Evolutionary conservation across 2,113 vertebrate genomes (phyloP).

Genomic region (Nycticebus coucang): DNA sequence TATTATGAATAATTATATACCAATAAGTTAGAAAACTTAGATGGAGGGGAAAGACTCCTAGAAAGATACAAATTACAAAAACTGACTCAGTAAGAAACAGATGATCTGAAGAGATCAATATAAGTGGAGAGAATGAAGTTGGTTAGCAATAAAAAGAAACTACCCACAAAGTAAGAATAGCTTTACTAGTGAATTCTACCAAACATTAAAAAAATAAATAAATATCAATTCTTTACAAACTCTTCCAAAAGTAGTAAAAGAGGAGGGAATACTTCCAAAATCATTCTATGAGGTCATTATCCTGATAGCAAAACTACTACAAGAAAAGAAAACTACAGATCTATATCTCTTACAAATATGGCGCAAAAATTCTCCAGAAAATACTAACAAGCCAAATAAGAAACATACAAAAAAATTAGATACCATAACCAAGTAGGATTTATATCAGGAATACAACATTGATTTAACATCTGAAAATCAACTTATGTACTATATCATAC

Average conservation of each 20-base stretch:
- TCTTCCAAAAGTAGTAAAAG: background rate
- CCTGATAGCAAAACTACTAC: background rate
- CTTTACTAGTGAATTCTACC: background rate
- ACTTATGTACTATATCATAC: background rate
- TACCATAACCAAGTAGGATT: background rate
- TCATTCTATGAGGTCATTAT: background rate
- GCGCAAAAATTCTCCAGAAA: background rate
- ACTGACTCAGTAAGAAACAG: slow-evolving; percentile 2
- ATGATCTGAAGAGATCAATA: background rate
- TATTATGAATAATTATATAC: background rate
- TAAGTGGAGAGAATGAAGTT: background rate
- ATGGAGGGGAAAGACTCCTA: background rate
- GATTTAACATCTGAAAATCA: slow-evolving; percentile 26
- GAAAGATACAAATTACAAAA: background rate
- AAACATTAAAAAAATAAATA: background rate
- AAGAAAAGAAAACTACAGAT: background rate
- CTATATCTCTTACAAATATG: background rate
- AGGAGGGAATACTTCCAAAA: background rate
- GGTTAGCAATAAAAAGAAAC: background rate
- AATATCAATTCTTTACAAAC: background rate
- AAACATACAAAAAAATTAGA: background rate
- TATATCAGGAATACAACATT: background rate
- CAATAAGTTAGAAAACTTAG: background rate
- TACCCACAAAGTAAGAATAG: background rate
- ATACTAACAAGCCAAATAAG: background rate